Base-by-base conservation (phyloP, 2,113 vertebrate genomes). In the Poicephalus gulielmi region DNA sequence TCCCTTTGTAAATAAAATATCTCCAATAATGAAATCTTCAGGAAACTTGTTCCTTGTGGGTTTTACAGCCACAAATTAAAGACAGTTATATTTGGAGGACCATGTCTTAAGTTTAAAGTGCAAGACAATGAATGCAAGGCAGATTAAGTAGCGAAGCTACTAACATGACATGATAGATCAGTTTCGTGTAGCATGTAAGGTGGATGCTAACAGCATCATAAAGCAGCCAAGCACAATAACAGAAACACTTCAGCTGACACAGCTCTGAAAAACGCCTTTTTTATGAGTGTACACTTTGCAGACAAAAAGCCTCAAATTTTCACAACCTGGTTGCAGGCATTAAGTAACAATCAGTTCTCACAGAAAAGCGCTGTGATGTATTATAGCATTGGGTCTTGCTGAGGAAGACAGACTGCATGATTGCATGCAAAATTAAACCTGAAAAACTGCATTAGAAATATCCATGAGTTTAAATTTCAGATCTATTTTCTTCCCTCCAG, bases 381-480 rank as follows among this genome's bases (percentile, higher is more conserved):
- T 92, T 81, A 88, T 0, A 0, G 81, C 77, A 69, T 76, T 83
- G 83, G 70, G n/a, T 69, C 86, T 94, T 69, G 50, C 77, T 84
- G 88, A 79, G 83, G 74, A 79, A 92, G 88, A 68, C 74, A 92
- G 80, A 88, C 46, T 53, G 49, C 55, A 73, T 43, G 66, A 95
- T 95, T 89, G 86, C 66, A 91, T 67, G 88, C 81, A 97, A 95
- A 97, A 95, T 94, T 96, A 92, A 96, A 79, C 62, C 59, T 69
- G 70, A 91, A 94, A 92, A 89, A 70, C 49, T 87, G 53, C 47
- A 59, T 83, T 87, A 87, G 59, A 94, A 94, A 94, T 57, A 94
- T 14, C 37, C 33, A 49, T 46, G 7, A 85, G 49, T 92, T 89
- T 27, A 59, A 87, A 87, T 91, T 97, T 92, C 86, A 85, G 49